These are phyloP conservation scores for Neolamprologus ventralis DNA, from an alignment of 2,113 vertebrate species.

Conservation along the genomic window DNA sequence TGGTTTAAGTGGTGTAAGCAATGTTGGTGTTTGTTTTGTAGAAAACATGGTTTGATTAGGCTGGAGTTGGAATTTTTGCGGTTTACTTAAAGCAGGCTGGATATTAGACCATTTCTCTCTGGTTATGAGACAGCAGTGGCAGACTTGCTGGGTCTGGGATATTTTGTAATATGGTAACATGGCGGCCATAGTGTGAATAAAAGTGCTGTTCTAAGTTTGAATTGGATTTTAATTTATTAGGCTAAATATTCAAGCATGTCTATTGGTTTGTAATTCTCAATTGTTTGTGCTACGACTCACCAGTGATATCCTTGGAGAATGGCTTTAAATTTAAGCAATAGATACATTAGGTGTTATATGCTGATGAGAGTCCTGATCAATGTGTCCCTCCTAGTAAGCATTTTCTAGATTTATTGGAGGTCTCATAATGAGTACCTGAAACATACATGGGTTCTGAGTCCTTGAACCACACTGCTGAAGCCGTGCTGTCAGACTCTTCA, in stretches of 20 bases:
- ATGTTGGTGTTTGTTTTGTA: neutral
- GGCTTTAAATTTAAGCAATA: constrained; percentile 37
- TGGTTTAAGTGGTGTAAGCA: neutral
- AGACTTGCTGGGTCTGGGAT: neutral
- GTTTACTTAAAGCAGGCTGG: neutral
- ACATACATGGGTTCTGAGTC: constrained; percentile 10
- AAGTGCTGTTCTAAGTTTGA: neutral
- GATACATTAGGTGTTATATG: constrained; percentile 47
- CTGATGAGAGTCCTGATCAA: constrained; percentile 42
- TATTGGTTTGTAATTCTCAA: neutral
- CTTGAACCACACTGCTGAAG: constrained; percentile 40
- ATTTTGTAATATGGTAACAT: neutral
- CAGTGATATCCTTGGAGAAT: neutral
- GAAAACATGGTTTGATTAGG: neutral
- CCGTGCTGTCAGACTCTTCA: neutral
- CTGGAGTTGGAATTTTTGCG: neutral
- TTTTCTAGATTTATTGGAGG: constrained; percentile 50
- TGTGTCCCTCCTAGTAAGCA: constrained; percentile 42
- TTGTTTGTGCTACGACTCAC: neutral
- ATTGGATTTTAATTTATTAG: neutral
- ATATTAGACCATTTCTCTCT: neutral
- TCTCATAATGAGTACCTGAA: constrained; percentile 39
- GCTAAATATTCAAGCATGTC: neutral
- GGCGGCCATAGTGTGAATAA: neutral
- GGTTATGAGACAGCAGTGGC: neutral